phyloP scores from a whole-genome alignment of 2,888 invertebrate genomes.

The Coleophora deauratella region DNA sequence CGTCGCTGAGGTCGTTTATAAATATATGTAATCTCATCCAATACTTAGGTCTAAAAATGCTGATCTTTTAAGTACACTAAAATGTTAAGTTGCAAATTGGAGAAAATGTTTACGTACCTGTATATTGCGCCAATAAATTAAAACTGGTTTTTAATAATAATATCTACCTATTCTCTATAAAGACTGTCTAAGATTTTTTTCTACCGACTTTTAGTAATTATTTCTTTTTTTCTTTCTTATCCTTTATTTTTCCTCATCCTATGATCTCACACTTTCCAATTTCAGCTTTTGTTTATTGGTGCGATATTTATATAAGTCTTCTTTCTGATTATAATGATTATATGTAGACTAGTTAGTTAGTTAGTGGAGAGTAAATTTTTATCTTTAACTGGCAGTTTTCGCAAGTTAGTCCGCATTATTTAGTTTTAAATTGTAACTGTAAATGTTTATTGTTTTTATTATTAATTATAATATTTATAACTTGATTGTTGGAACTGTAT shows the following conservation, averaged over 20 bases:
- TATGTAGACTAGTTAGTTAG: no score
- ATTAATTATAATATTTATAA: constrained; percentile 56
- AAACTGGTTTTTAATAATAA: constrained; percentile 12
- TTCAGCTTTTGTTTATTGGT: constrained; percentile 45
- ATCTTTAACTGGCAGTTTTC: constrained; percentile 27
- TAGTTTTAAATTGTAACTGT: constrained; percentile 34
- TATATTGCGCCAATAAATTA: constrained; percentile 57
- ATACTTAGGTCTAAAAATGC: no score
- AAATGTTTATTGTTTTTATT: constrained; percentile 59
- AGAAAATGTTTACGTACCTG: constrained; percentile 58
- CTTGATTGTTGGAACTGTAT: constrained; percentile 65
- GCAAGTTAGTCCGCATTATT: constrained; percentile 5
- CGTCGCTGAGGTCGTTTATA: no score
- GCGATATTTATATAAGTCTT: constrained; percentile 32
- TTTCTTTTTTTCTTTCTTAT: constrained; percentile 14
- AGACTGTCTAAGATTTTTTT: constrained; percentile 6
- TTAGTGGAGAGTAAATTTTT: no score
- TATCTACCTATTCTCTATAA: constrained; percentile 13
- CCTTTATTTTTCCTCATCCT: constrained; percentile 12
- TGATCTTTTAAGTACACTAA: constrained; percentile 20
- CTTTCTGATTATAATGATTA: constrained; percentile 29
- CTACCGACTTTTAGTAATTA: background rate
- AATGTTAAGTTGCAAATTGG: constrained; percentile 42
- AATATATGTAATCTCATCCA: no score
- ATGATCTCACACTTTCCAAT: constrained; percentile 4